These are phyloP conservation scores for Baryphthengus martii DNA, from an alignment of 2,113 vertebrate species.

Conservation along the genomic window DNA sequence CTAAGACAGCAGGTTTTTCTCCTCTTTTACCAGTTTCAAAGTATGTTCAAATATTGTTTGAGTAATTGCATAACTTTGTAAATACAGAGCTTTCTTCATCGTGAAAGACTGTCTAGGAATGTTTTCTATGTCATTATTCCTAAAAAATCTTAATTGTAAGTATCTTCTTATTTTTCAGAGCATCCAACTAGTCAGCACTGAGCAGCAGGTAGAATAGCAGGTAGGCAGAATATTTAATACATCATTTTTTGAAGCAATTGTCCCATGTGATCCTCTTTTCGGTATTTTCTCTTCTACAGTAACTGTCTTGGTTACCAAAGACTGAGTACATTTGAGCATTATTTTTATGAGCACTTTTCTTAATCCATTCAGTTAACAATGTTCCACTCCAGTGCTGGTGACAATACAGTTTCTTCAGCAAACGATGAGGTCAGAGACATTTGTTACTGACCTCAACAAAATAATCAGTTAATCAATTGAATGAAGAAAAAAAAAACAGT, in stretches of 20 bases:
- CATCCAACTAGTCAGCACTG: not conserved
- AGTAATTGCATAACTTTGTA: not conserved
- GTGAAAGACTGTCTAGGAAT: not conserved
- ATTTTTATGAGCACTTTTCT: slow-evolving; percentile 28
- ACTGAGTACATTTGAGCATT: not conserved
- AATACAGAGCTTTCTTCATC: not conserved
- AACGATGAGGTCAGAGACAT: slow-evolving; percentile 46
- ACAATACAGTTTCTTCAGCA: slow-evolving; percentile 39
- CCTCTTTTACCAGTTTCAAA: not conserved
- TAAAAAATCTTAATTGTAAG: not conserved
- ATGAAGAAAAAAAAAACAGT: not conserved
- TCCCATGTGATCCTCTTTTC: not conserved
- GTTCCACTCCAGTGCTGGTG: slow-evolving; percentile 39
- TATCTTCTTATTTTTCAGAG: not conserved
- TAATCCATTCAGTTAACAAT: slow-evolving; percentile 26
- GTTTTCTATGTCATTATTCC: not conserved
- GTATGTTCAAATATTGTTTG: not conserved
- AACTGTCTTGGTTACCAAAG: not conserved
- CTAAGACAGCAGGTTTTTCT: slow-evolving; percentile 1
- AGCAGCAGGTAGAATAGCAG: not conserved
- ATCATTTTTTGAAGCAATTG: not conserved
- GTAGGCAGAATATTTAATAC: not conserved
- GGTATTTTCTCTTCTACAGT: not conserved
- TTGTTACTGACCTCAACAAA: slow-evolving; percentile 50
- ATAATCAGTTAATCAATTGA: slow-evolving; percentile 59